phyloP scores from a whole-genome alignment of 2,888 invertebrate genomes.

The Meliscaeva auricollis region DNA sequence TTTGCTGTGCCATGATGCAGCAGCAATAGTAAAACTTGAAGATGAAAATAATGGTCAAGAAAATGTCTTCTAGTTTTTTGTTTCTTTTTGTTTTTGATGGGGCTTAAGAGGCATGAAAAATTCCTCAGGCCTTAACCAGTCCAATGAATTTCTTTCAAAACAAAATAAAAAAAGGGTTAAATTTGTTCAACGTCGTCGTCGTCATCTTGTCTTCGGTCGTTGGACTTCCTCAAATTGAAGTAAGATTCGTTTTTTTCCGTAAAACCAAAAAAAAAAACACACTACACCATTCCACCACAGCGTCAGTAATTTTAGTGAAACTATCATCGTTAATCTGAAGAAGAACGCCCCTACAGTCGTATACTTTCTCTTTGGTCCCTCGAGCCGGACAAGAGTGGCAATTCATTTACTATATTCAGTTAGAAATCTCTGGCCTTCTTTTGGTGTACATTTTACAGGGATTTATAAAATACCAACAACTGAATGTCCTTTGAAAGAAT shows the following conservation, averaged over 20 bases:
- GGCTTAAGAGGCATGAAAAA: conserved; percentile 18
- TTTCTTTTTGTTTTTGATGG: neutral
- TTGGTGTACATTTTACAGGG: conserved; percentile 8
- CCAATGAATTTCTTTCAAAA: conserved; percentile 32
- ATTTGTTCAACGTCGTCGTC: conserved; percentile 33
- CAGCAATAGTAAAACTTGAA: conserved; percentile 21
- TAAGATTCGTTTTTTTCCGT: neutral
- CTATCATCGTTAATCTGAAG: conserved; percentile 54
- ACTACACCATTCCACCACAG: neutral
- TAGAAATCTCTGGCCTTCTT: conserved; percentile 23
- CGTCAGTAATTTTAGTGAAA: conserved; percentile 24
- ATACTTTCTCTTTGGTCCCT: conserved; percentile 8
- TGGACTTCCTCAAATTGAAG: neutral
- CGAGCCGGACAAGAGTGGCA: conserved; percentile 55
- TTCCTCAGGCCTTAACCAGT: conserved; percentile 33
- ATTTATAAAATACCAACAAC: conserved; percentile 37
- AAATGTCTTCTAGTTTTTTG: neutral
- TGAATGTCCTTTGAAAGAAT: conserved; percentile 42
- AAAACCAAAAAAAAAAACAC: neutral
- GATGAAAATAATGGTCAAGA: conserved; percentile 44
- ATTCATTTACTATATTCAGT: conserved; percentile 67
- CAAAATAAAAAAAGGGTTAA: conserved; percentile 36
- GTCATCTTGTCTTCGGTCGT: conserved; percentile 4
- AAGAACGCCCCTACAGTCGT: neutral
- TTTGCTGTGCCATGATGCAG: conserved; percentile 11